phyloP scores from a whole-genome alignment of 2,888 invertebrate species.

The Xiphydria camelus region DNA sequence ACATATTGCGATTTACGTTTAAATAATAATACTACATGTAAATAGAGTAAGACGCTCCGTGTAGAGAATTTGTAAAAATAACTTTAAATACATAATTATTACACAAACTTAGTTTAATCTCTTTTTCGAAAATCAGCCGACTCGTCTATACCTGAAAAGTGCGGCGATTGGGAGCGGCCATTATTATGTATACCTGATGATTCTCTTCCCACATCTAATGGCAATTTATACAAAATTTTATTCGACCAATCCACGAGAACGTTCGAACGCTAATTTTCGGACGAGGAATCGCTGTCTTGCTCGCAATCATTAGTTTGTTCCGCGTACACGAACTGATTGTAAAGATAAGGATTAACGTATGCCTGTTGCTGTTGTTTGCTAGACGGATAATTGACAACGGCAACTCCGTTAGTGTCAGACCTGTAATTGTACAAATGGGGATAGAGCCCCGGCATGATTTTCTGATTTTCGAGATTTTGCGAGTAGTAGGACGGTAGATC shows the following conservation, averaged over 20 bases:
- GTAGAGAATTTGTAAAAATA: conserved; percentile 31
- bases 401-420: conserved; percentile 42
- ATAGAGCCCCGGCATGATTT: conserved; percentile 45
- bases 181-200: too few species aligned
- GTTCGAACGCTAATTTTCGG: conserved; percentile 36
- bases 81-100: conserved; percentile 56
- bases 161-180: conserved; percentile 1
- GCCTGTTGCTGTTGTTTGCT: conserved; percentile 41
- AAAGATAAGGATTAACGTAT: conserved; percentile 45
- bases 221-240: conserved; percentile 10
- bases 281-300: conserved; percentile 44
- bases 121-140: not conserved
- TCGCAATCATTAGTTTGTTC: conserved; percentile 27
- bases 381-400: conserved; percentile 49
- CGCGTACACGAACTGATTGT: conserved; percentile 40
- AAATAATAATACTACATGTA: conserved; percentile 18
- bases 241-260: conserved; percentile 6
- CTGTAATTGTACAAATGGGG: conserved; percentile 48
- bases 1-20: conserved; percentile 46
- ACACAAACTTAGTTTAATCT: conserved; percentile 55
- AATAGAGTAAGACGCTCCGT: not conserved
- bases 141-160: conserved; percentile 8
- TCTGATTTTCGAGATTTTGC: conserved; percentile 29
- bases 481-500: conserved; percentile 24
- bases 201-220: too few species aligned